Conservation (phyloP, 2,888 invertebrate genomes). For the Nomada ferruginata region DNA sequence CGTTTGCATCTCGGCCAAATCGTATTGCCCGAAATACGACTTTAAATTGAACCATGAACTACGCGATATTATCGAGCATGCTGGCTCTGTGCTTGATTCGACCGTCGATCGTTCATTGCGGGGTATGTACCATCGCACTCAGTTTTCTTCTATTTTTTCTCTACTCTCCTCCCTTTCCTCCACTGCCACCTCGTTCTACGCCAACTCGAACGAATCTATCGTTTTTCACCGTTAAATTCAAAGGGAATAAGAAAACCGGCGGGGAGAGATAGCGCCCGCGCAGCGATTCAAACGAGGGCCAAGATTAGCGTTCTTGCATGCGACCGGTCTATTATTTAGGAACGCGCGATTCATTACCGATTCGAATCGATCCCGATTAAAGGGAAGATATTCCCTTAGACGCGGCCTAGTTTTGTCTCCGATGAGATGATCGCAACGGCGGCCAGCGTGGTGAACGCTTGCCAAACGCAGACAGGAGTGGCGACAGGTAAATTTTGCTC, state of each 20-base stretch:
- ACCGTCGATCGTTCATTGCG: conserved; percentile 67
- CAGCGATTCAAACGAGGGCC: not conserved
- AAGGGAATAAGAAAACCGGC: not conserved
- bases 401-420: conserved; percentile 80
- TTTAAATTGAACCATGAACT: conserved; percentile 61
- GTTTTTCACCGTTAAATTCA: not conserved
- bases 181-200: too few relatives aligned
- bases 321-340: not conserved
- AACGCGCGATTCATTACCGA: not conserved
- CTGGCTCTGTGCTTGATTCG: conserved; percentile 65
- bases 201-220: not conserved
- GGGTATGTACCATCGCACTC: conserved; percentile 70
- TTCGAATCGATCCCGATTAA: conserved; percentile 10
- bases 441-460: conserved; percentile 80
- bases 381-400: conserved; percentile 64
- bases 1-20: too few relatives aligned
- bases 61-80: conserved; percentile 44
- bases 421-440: conserved; percentile 81
- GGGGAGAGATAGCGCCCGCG: not conserved
- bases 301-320: not conserved
- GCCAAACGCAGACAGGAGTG: conserved; percentile 80
- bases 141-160: not conserved
- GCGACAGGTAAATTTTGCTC: conserved; percentile 74
- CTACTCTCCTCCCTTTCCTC: not conserved
- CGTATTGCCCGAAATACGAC: too few relatives aligned